Evolutionary conservation across 2,113 vertebrate genomes (phyloP).

Genomic region (Mormyrus iriodes): DNA sequence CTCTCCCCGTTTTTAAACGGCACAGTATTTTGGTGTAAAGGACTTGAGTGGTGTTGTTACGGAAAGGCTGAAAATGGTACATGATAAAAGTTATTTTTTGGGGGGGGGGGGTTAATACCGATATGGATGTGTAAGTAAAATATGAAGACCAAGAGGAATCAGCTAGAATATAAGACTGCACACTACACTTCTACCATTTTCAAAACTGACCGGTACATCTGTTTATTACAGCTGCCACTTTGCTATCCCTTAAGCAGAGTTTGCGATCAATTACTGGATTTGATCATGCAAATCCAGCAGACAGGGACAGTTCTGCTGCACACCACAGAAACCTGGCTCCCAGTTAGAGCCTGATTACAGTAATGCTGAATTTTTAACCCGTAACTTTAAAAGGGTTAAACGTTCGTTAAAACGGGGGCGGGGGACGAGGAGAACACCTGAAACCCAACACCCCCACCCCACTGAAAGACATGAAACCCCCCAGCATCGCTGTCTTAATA

Average conservation of each 20-base stretch:
- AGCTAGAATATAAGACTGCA: not conserved
- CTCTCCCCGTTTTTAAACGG: constrained; percentile 16
- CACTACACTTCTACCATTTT: not conserved
- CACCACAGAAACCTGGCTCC: not conserved
- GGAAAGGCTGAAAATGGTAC: not conserved
- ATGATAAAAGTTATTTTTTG: not conserved
- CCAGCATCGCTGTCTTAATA: constrained; percentile 6
- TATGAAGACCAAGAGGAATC: not conserved
- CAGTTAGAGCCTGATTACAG: not conserved
- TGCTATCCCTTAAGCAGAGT: not conserved
- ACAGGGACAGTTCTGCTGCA: not conserved
- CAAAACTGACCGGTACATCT: not conserved
- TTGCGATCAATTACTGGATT: not conserved
- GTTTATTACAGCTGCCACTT: not conserved
- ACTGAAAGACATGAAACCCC: not conserved
- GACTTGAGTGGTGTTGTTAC: constrained; percentile 8
- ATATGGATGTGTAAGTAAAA: not conserved
- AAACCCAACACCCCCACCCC: not conserved
- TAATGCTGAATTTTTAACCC: not conserved
- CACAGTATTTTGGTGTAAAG: constrained; percentile 22
- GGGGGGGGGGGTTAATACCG: not conserved
- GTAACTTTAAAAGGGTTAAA: not conserved
- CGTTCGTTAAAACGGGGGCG: not conserved
- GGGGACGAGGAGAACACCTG: constrained; percentile 11
- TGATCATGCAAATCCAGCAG: not conserved